Base-by-base conservation (phyloP, 2,113 vertebrate species). In the Pteropus alecto region DNA sequence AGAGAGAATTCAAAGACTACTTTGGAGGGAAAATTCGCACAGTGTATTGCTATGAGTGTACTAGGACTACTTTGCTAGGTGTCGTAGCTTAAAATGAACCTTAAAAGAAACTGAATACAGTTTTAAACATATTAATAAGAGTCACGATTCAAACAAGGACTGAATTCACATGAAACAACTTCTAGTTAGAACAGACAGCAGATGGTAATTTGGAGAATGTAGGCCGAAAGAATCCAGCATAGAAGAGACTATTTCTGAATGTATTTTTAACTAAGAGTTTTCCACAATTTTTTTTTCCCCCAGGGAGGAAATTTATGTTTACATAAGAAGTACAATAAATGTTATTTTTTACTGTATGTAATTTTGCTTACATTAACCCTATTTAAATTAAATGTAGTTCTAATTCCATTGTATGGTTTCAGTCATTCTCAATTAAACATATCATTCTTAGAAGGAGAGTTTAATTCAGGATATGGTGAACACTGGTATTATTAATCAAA, bases 361-460 rank as follows among this genome's bases (percentile, higher is more conserved):
- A 92, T 91, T 78, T 93, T 92, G 14, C 16, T 92, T 65, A 70
- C 14, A 70, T 51, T 90, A 87, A 74, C 8, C 7, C 7, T 11
- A 76, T 60, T 95, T 96, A 96, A 94, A 92, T 93, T 93, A 84
- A 22, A 81, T 35, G 5, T 87, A 18, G 71, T 35, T 96, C 87
- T 93, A 13, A 84, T 63, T 92, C 54, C 41, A 11, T 43, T 84
- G 30, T 77, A 18, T 65, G 43, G 2, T 28, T 92, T 87, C 46
- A 96, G 41, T 90, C 63, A 87, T 63, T 97, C 33, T 97, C 30
- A 88, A 16, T 74, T 81, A 95, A 86, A 89, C 0, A 21, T 71
- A 90, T 11, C 95, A 24, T 70, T 94, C 35, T 30, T 96, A 3
- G 30, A 82, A 81, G 48, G 8, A 84, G 83, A 84, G 9, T 46